Conservation (phyloP, 2,888 invertebrate species). For the Liodrosophila aerea region DNA sequence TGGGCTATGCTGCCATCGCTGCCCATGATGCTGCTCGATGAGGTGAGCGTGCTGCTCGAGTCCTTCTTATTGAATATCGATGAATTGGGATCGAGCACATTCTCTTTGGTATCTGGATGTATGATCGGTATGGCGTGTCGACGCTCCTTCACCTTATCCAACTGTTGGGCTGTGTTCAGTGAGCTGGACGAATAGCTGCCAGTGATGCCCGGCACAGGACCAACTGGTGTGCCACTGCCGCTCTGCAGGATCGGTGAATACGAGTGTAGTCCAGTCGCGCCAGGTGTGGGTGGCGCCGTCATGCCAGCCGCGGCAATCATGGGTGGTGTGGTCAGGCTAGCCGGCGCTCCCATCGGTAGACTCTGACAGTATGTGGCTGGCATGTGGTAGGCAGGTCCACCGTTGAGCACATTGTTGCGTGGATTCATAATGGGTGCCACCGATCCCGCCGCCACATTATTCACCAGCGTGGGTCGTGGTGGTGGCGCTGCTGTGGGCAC, state of each 20-base stretch:
- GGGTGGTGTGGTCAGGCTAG: slow-evolving; percentile 38
- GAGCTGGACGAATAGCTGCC: slow-evolving; percentile 36
- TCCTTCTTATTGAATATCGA: slow-evolving; percentile 58
- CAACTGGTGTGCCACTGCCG: slow-evolving; percentile 33
- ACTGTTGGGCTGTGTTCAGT: slow-evolving; percentile 14
- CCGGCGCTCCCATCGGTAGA: slow-evolving; percentile 49
- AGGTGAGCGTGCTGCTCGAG: slow-evolving; percentile 53
- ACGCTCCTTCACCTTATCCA: slow-evolving; percentile 65
- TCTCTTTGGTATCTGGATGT: slow-evolving; percentile 79
- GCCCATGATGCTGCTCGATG: slow-evolving; percentile 40
- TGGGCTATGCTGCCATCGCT: slow-evolving; percentile 49
- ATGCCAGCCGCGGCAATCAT: slow-evolving; percentile 56
- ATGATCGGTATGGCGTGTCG: slow-evolving; percentile 80
- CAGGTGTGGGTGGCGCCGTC: slow-evolving; percentile 25
- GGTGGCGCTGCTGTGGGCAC: slow-evolving; percentile 55
- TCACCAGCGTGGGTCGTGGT: slow-evolving; percentile 60
- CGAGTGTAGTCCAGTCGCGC: slow-evolving; percentile 48
- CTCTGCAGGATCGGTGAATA: slow-evolving; percentile 50
- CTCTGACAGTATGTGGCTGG: slow-evolving; percentile 63
- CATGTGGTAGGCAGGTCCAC: slow-evolving; percentile 64
- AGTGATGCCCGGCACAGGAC: slow-evolving; percentile 19
- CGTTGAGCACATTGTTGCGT: slow-evolving; percentile 56
- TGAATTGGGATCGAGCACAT: slow-evolving; percentile 70
- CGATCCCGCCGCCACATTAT: slow-evolving; percentile 36
- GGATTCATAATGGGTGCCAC: slow-evolving; percentile 56